These are phyloP conservation scores for Rhynchonycteris naso DNA, from an alignment of 2,797 vertebrate genomes.

Conservation along the genomic window DNA sequence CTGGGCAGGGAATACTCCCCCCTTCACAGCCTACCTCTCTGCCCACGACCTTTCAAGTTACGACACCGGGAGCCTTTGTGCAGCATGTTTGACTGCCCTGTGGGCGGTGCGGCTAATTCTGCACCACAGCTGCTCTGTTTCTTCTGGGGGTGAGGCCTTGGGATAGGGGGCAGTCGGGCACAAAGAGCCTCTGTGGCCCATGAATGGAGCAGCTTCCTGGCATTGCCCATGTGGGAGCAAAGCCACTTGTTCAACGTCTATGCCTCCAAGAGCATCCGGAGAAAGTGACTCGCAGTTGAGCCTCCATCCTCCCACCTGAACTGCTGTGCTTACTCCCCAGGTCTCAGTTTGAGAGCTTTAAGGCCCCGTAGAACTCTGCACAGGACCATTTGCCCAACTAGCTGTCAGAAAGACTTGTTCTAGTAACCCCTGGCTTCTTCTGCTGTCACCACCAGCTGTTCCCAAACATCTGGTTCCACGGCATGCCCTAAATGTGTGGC, in stretches of 20 bases:
- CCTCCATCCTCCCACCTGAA: slow-evolving; percentile 31
- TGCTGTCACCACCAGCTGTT: slow-evolving; percentile 52
- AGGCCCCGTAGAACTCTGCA: background rate
- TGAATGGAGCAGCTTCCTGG: slow-evolving; percentile 68
- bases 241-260: slow-evolving; percentile 35
- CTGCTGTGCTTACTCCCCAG: fast-evolving
- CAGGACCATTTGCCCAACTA: background rate
- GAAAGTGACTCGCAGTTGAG: background rate
- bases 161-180: slow-evolving; percentile 29
- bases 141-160: background rate
- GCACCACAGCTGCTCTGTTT: slow-evolving; percentile 64
- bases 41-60: background rate
- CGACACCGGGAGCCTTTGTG: slow-evolving; percentile 21
- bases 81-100: slow-evolving; percentile 51
- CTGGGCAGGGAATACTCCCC: background rate
- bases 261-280: background rate
- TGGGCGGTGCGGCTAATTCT: slow-evolving; percentile 62
- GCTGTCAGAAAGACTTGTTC: slow-evolving; percentile 27
- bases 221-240: background rate
- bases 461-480: slow-evolving; percentile 44
- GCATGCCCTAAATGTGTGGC: background rate
- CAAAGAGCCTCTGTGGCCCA: slow-evolving; percentile 76
- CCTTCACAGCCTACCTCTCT: background rate
- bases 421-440: background rate
- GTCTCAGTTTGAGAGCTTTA: background rate